These are phyloP conservation scores for Nothobranchius furzeri DNA, from an alignment of 2,113 vertebrate genomes.

Conservation along the genomic window DNA sequence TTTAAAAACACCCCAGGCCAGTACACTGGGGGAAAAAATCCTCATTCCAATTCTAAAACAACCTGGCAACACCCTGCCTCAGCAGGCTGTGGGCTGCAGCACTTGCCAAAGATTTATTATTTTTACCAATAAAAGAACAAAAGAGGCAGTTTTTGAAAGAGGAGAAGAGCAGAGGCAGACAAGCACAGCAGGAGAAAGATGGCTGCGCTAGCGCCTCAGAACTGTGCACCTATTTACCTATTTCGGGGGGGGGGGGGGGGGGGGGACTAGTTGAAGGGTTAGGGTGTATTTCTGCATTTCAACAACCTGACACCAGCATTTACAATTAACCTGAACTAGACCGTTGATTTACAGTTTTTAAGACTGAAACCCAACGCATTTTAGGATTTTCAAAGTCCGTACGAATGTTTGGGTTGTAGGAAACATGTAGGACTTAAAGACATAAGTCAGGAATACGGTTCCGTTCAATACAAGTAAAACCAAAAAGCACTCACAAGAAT, in stretches of 20 bases:
- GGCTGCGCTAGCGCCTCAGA: constrained; percentile 52
- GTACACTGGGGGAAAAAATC: constrained; percentile 23
- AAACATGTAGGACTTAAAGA: not conserved
- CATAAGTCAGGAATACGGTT: not conserved
- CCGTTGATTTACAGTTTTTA: not conserved
- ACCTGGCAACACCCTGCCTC: constrained; percentile 61
- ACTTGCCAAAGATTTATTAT: constrained; percentile 59
- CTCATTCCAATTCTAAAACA: constrained; percentile 56
- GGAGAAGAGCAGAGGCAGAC: constrained; percentile 34
- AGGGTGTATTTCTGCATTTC: constrained; percentile 15
- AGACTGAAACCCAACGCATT: not conserved
- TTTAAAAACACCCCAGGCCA: constrained; percentile 10
- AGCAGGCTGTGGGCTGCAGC: constrained; percentile 33
- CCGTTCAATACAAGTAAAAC: not conserved
- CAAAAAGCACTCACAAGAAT: constrained; percentile 12
- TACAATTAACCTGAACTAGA: constrained; percentile 9
- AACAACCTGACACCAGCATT: constrained; percentile 8
- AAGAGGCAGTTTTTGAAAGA: constrained; percentile 47
- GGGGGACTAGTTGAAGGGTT: constrained; percentile 39
- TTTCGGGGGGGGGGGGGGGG: not conserved
- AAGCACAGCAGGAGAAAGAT: constrained; percentile 47
- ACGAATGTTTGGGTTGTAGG: constrained; percentile 2
- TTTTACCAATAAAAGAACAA: constrained; percentile 59
- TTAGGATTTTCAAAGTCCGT: not conserved
- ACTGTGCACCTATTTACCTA: constrained; percentile 53